These are phyloP conservation scores for Hemicrepidius hirtus DNA, from an alignment of 2,888 invertebrate genomes.

Conservation along the genomic window DNA sequence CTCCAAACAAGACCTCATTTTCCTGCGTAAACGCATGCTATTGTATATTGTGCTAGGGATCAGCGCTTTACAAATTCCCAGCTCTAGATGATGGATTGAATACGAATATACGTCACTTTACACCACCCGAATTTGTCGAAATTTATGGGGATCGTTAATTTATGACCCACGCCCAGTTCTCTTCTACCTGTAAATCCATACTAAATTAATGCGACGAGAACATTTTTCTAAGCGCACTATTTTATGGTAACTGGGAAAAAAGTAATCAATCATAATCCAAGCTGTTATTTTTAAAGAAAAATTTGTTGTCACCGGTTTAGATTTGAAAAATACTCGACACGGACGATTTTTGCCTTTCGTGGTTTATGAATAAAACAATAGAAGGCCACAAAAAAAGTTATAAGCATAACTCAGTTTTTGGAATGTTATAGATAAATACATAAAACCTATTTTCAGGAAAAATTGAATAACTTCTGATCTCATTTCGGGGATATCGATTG, in stretches of 20 bases:
- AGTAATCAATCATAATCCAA: no score
- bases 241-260: not conserved
- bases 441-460: slow-evolving; percentile 39
- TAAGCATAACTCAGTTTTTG: slow-evolving; percentile 10
- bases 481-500: slow-evolving; percentile 36
- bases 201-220: slow-evolving; percentile 11
- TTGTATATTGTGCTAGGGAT: slow-evolving; percentile 46
- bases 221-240: not conserved
- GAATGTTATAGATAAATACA: slow-evolving; percentile 32
- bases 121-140: slow-evolving; percentile 37
- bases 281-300: no score
- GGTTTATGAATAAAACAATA: not conserved
- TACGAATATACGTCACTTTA: slow-evolving; percentile 47
- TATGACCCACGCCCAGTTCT: slow-evolving; percentile 18
- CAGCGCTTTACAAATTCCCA: slow-evolving; percentile 50
- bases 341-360: not conserved
- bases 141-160: slow-evolving; percentile 40
- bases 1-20: slow-evolving; percentile 48
- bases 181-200: slow-evolving; percentile 5
- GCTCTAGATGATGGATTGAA: slow-evolving; percentile 51
- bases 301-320: no score
- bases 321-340: not conserved
- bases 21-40: slow-evolving; percentile 51
- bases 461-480: slow-evolving; percentile 46
- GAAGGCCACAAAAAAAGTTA: not conserved